A percentile compares a stretch with the other conserved stretches of the same genome.
phyloP scores from a whole-genome alignment of 2,797 vertebrate species.

The Florisuga fusca region DNA sequence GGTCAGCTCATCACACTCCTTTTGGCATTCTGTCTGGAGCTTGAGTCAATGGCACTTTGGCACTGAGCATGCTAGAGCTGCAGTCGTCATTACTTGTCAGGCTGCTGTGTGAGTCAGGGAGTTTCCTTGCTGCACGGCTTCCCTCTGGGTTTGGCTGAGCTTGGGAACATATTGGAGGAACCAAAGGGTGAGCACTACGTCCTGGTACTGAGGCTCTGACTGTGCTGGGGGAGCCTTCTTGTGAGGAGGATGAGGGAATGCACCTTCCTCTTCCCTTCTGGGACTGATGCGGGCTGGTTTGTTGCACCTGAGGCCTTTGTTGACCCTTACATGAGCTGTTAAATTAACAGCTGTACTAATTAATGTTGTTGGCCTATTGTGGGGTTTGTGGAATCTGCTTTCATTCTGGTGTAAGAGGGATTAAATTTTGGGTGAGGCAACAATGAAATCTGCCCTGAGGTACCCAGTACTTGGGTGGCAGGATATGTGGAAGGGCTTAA shows the following conservation, averaged over 20 bases:
- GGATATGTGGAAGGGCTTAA: background rate
- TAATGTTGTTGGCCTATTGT: background rate
- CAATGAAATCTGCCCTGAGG: background rate
- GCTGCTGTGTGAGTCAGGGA: too few species aligned
- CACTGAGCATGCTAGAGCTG: too few species aligned
- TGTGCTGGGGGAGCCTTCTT: too few species aligned
- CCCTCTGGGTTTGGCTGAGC: too few species aligned
- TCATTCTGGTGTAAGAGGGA: background rate
- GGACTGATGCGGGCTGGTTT: too few species aligned
- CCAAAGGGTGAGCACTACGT: too few species aligned
- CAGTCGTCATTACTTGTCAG: too few species aligned
- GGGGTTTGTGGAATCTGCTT: background rate
- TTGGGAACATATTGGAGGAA: too few species aligned
- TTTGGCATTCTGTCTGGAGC: background rate
- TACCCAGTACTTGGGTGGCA: background rate
- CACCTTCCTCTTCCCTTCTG: too few species aligned
- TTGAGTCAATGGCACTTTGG: background rate
- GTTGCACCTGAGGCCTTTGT: background rate
- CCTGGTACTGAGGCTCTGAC: too few species aligned
- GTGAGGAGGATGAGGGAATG: too few species aligned
- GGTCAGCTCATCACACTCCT: background rate
- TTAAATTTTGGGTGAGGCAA: background rate
- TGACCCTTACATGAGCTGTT: background rate
- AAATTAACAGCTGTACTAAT: background rate
- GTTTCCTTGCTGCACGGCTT: too few species aligned